Evolutionary conservation across 2,113 vertebrate species (phyloP).

Genomic region (Petrocephalus zakoni): DNA sequence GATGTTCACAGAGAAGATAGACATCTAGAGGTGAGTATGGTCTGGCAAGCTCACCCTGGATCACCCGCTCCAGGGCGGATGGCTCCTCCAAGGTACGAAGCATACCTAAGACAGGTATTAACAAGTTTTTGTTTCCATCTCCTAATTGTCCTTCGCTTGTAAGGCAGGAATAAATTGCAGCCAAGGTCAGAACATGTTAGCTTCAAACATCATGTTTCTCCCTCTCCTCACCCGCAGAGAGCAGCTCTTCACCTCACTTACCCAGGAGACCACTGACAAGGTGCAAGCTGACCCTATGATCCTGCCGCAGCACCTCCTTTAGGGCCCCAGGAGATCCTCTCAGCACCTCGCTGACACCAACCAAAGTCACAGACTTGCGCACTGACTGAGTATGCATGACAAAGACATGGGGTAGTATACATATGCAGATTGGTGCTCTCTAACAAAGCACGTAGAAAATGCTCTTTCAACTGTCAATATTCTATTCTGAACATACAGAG

Average conservation of each 20-base stretch:
- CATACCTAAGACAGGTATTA: slow-evolving; percentile 55
- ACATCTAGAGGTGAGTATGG: not conserved
- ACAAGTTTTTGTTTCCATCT: not conserved
- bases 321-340: slow-evolving; percentile 55
- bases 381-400: slow-evolving; percentile 59
- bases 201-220: not conserved
- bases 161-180: not conserved
- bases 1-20: not conserved
- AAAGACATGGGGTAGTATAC: not conserved
- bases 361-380: slow-evolving; percentile 73
- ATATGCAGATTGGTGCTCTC: not conserved
- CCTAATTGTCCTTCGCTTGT: not conserved
- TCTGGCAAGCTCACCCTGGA: slow-evolving; percentile 67
- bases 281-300: slow-evolving; percentile 62
- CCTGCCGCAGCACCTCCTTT: slow-evolving; percentile 63
- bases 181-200: not conserved
- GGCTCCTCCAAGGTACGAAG: slow-evolving; percentile 67
- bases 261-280: slow-evolving; percentile 71
- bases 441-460: not conserved
- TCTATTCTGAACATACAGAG: not conserved
- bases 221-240: not conserved
- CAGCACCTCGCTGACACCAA: slow-evolving; percentile 62
- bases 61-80: slow-evolving; percentile 59
- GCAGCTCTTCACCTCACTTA: slow-evolving; percentile 52
- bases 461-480: not conserved